Base-by-base conservation (phyloP, 2,113 vertebrate species). In the Phyllostomus discolor region DNA sequence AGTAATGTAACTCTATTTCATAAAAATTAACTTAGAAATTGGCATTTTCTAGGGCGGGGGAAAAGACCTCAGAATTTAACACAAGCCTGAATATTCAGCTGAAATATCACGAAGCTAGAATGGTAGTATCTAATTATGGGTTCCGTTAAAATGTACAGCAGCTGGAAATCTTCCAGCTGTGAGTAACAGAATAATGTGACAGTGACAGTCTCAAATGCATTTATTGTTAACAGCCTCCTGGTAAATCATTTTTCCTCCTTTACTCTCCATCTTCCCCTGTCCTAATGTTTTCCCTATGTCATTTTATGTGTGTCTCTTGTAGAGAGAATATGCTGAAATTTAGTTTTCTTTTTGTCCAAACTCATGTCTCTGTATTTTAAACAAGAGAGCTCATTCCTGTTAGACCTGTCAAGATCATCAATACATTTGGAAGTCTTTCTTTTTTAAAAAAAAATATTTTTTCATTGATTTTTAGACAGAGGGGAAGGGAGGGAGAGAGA, bases 1-100 rank as follows among this genome's bases (percentile, higher is more conserved):
- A 90, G 69, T 82, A 87, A 84, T 88, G 26, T 38, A 94, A 43
- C 76, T 96, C 46, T 43, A 59, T 35, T 91, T 64, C 52, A 90
- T 89, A 73, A 98, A 92, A 90, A 66, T 95, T 94, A 96, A 97
- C 0, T 94, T n/a, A 97, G 2, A 96, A 10, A 11, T 54, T 93
- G 93, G 54, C 64, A 20, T 96, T 95, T 91, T 90, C 57, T 78
- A 76, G n/a, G 14, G 59, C 14, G 9, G 12, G 19, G 57, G 69
- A 93, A 28, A 64, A 73, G 62, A 95, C 79, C 70, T 96, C 38
- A 92, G 94, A 97, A 95, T 86, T 54, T 54, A 95, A 93, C 82
- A 88, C 9, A 67, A 91, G 41, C 4, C 81, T 95, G 81, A 88
- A 73, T 72, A 79, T 67, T 87, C 52, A 48, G 35, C 24, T 43